Evolutionary conservation across 2,888 invertebrate genomes (phyloP), one percentile per base, ranked within the genome.

Genomic region (Napeogenes inachia): DNA sequence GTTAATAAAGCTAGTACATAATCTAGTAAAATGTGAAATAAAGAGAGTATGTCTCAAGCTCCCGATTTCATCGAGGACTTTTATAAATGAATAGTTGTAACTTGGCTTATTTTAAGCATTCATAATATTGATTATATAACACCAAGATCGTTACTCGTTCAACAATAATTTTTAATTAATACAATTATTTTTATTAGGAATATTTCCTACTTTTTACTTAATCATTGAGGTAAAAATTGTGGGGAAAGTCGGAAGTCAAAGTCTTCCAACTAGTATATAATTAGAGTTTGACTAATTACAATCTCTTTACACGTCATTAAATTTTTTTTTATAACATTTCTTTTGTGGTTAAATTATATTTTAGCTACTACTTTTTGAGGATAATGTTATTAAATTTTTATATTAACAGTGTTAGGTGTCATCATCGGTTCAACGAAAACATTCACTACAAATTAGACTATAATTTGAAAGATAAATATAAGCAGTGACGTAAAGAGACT

Each of bases 151-250:
- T 30, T n/a, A 30, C 30, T 30, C 10, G 21, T 12, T 50, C 30
- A 30, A 50, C 12, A 50, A 50, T 50, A 30, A 21, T 21, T 30
- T 50, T 50, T 30, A 50, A 50, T 30, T 30, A 50, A 50, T 50
- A 10, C 50, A 50, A 50, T 50, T 50, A 50, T 12, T 50, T 50
- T 50, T 50, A 50, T 30, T 50, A 30, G 50, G 50, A 50, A 50
- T 50, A 50, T 30, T 30, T 50, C 50, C 50, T 50, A 50, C 30
- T 50, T 50, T 42, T 50, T 30, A 50, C 50, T 50, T 50, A 50
- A 4, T 30, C 30, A 50, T 50, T 50, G 50, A 50, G 50, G 50
- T 50, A 50, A 50, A 50, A 50, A 50, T 50, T 50, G 50, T 50
- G 50, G 30, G 30, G 21, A 50, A 50, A 50, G 50, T 50, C 50